Percentiles rank a stretch among this genome's conserved stretches.
These are phyloP conservation scores for Drosophila elegans DNA, from an alignment of 1,140 invertebrate genomes.

Conservation along the genomic window DNA sequence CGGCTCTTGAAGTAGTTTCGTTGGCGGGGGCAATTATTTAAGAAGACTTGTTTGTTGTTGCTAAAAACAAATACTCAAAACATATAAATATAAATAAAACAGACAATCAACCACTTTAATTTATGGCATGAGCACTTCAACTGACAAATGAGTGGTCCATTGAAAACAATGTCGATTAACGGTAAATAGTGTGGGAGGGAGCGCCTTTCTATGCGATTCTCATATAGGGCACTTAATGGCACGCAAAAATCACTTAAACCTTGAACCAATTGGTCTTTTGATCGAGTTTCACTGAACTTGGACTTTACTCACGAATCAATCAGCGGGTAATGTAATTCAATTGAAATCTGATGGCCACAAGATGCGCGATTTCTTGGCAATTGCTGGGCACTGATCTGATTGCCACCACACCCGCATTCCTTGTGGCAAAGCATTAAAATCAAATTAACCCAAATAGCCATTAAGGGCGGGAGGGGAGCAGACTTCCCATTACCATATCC, in stretches of 20 bases:
- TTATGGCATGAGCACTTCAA: constrained; percentile 28
- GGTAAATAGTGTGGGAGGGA: constrained; percentile 5
- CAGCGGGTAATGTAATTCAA: constrained; percentile 28
- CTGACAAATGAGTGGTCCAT: constrained; percentile 25
- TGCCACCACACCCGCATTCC: constrained; percentile 34
- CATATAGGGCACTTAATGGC: constrained; percentile 3
- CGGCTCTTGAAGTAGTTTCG: constrained; percentile 13
- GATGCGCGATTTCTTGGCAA: constrained; percentile 33
- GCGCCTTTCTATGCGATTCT: constrained; percentile 13
- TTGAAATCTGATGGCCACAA: constrained; percentile 20
- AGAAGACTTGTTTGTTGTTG: constrained; percentile 2
- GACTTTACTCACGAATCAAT: constrained; percentile 30
- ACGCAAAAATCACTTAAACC: constrained; percentile 11
- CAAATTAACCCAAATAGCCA: constrained; percentile 35
- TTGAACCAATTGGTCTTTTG: constrained; percentile 24
- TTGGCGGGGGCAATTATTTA: constrained; percentile 38
- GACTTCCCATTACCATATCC: constrained; percentile 25
- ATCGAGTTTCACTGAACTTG: constrained; percentile 22
- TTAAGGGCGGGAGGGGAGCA: neutral
- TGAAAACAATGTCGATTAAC: constrained; percentile 20
- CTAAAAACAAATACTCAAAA: constrained; percentile 21
- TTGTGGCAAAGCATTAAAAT: constrained; percentile 34
- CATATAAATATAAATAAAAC: constrained; percentile 22
- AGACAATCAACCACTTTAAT: constrained; percentile 26
- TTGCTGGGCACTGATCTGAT: constrained; percentile 8